phyloP scores from a whole-genome alignment of 2,888 invertebrate species.

The Chirona hameri region DNA sequence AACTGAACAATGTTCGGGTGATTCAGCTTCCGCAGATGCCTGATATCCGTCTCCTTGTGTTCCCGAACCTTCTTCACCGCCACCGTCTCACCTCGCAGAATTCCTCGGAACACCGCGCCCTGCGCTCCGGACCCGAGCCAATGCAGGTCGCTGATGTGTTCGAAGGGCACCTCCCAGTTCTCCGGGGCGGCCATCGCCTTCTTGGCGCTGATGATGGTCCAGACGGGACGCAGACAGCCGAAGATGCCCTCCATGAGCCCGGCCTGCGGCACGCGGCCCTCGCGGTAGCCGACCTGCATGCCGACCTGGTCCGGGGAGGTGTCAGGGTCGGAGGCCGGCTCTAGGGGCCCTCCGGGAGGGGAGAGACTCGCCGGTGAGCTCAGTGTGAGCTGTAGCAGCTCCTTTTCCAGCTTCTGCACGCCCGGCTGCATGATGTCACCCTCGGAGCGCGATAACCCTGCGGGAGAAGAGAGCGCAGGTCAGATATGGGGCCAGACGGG shows the following conservation, averaged over 20 bases:
- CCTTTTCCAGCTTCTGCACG: constrained; percentile 12
- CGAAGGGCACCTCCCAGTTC: constrained; percentile 89
- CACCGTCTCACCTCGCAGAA: constrained; percentile 66
- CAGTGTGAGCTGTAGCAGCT: constrained; percentile 10
- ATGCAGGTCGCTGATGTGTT: constrained; percentile 77
- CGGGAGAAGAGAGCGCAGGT: neutral
- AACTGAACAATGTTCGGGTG: constrained; percentile 94
- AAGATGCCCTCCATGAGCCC: constrained; percentile 65
- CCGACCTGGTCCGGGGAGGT: constrained; percentile 1
- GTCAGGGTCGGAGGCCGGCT: constrained; percentile 12
- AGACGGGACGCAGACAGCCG: constrained; percentile 81
- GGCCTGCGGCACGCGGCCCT: neutral
- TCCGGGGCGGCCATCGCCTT: constrained; percentile 22
- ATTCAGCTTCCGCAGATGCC: constrained; percentile 82
- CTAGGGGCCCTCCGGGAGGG: constrained; percentile 2
- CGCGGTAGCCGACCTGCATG: constrained; percentile 26
- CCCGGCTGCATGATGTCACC: constrained; percentile 23
- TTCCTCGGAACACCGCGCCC: constrained; percentile 89
- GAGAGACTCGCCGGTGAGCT: constrained; percentile 23
- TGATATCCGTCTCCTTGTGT: constrained; percentile 86
- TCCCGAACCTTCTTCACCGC: constrained; percentile 96
- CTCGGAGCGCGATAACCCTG: neutral
- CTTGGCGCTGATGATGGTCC: constrained; percentile 74
- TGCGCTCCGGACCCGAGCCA: constrained; percentile 95
- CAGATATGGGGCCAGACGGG: neutral